Evolutionary conservation across 2,113 vertebrate genomes (phyloP).

Genomic region (Thamnophis sirtalis): DNA sequence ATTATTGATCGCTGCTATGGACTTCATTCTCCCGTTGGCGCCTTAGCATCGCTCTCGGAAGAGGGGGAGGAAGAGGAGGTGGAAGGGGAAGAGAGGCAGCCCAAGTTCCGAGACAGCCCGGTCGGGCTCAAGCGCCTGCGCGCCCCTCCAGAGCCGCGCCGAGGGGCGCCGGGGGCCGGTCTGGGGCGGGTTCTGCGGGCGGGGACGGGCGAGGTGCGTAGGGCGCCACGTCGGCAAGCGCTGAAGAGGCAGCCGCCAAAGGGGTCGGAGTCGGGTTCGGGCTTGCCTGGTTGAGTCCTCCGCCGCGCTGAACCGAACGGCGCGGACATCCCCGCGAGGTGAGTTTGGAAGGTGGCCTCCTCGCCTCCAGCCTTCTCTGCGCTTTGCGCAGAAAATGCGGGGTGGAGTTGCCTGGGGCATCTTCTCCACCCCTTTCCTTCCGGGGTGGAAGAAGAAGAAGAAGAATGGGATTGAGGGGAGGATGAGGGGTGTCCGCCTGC

Average conservation of each 20-base stretch:
- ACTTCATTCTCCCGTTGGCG: rapidly evolving
- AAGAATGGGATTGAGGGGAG: not conserved
- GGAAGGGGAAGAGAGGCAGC: not conserved
- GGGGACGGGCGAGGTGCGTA: conserved; percentile 43
- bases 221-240: conserved; percentile 73
- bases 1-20: rapidly evolving
- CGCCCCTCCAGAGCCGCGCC: not conserved
- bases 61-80: rapidly evolving
- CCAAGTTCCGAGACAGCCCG: not conserved
- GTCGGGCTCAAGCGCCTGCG: not conserved
- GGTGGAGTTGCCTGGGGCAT: not conserved
- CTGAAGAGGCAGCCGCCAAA: not conserved
- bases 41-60: not conserved
- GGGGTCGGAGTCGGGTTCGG: not conserved
- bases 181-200: conserved; percentile 46
- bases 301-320: not conserved
- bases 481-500: not conserved
- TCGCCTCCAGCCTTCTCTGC: not conserved
- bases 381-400: not conserved
- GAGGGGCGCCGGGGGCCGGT: not conserved
- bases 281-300: not conserved
- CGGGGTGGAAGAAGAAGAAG: not conserved
- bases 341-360: not conserved
- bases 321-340: not conserved
- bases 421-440: not conserved